Evolutionary conservation across 2,797 vertebrate species (phyloP), one percentile per base, ranked within the genome.

Genomic region (Echeneis naucrates): DNA sequence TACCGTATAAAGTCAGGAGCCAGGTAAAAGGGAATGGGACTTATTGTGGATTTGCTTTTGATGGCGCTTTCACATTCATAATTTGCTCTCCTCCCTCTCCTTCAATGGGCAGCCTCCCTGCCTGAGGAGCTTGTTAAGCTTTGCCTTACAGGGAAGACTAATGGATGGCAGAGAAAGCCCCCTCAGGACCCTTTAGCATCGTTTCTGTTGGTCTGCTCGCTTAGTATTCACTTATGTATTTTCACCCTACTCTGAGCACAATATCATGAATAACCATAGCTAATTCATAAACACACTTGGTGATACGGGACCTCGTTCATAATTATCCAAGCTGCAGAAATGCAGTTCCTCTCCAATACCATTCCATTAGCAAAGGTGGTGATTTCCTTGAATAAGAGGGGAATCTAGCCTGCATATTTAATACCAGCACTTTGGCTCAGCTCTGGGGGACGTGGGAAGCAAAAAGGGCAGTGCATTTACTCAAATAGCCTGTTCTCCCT

Each of bases 161-260:
- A 93, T 92, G 89, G 90, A 92, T 92, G 85, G 85, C 82, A 78
- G 83, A 84, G 86, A 89, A 78, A 78, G 84, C 81, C 84, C 92
- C 91, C 91, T 87, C 84, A 92, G 92, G 92, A 91, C 89, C 87
- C 82, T 93, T 93, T 92, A 93, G 82, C 80, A 87, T 86, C 81
- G 76, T 92, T 93, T 93, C 87, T 86, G 89, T 88, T 88, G 82
- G 89, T 88, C 83, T 74, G 75, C 80, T 88, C 82, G 82, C 91
- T 94, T 92, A 93, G 92, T 88, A 88, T 89, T 93, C 88, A 87
- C 89, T 90, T 92, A 93, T 90, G 90, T 89, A 86, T 91, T 92
- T 92, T 89, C 84, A 88, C 88, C 81, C 83, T 89, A 88, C 73
- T 88, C 83, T 83, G 81, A 92, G 88, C 89, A 90, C 85, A 92